Conservation (phyloP, 2,888 invertebrate species). For the Orthosia gracilis region DNA sequence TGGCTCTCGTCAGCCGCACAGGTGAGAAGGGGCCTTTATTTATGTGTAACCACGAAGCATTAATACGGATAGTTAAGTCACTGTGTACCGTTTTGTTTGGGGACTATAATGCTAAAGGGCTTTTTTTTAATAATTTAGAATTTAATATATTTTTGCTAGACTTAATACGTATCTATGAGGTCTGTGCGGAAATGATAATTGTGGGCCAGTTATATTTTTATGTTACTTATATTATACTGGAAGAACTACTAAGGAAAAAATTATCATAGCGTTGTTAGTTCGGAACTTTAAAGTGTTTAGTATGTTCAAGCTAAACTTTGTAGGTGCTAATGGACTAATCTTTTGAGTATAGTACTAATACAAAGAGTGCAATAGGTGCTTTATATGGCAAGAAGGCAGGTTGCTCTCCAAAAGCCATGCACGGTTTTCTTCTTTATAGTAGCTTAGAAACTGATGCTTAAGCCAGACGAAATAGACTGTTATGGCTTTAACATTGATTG, state of each 20-base stretch:
- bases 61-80: conserved; percentile 33
- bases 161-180: too few species aligned
- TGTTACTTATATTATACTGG: too few species aligned
- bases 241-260: not conserved
- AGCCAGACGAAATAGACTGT: not conserved
- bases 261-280: too few species aligned
- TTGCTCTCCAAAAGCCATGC: not conserved
- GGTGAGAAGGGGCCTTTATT: conserved; percentile 75
- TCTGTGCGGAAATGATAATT: not conserved
- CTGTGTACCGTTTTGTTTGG: not conserved
- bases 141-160: too few species aligned
- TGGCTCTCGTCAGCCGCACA: conserved; percentile 84
- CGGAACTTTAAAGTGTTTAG: too few species aligned
- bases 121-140: not conserved
- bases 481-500: too few species aligned
- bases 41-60: conserved; percentile 59
- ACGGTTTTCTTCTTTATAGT: not conserved
- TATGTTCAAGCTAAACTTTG: too few species aligned
- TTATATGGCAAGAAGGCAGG: too few species aligned
- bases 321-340: too few species aligned
- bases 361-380: too few species aligned
- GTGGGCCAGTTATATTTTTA: too few species aligned
- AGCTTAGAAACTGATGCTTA: not conserved
- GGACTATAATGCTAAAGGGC: not conserved
- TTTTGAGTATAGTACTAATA: too few species aligned